Conservation (phyloP, 2,113 vertebrate species). For the Hiodon tergisus region DNA sequence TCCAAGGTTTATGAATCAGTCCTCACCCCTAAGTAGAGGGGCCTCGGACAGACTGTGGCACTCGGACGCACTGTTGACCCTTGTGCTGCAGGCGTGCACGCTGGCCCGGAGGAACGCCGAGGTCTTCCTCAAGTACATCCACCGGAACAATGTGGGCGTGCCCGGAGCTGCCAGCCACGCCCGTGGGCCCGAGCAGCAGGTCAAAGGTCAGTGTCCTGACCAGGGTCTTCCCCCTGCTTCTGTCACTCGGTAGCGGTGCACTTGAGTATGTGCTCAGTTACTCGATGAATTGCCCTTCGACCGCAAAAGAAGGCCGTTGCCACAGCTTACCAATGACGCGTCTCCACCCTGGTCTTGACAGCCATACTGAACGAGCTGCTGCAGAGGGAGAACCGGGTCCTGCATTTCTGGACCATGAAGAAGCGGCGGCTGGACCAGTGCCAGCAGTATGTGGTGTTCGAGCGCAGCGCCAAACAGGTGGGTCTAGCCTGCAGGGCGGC, state of each 20-base stretch:
- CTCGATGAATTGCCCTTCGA: too few relatives aligned
- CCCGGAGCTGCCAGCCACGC: constrained; percentile 87
- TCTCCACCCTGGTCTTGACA: constrained; percentile 36
- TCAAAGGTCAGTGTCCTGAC: constrained; percentile 80
- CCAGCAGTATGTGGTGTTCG: constrained; percentile 94
- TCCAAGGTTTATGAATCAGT: too few relatives aligned
- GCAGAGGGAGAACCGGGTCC: constrained; percentile 91
- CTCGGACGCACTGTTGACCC: constrained; percentile 15
- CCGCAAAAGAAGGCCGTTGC: too few relatives aligned
- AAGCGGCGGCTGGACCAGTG: constrained; percentile 92
- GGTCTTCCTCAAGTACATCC: constrained; percentile 98
- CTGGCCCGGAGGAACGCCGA: constrained; percentile 89
- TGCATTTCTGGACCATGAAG: constrained; percentile 97
- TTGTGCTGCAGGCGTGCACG: constrained; percentile 79
- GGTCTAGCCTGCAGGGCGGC: not conserved
- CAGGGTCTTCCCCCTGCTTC: too few relatives aligned
- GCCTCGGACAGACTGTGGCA: not conserved
- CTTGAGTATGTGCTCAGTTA: too few relatives aligned
- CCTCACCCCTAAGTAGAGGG: not conserved
- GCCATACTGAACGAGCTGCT: constrained; percentile 92
- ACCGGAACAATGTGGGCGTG: constrained; percentile 96
- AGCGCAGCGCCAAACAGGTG: constrained; percentile 95
- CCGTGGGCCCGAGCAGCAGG: constrained; percentile 88
- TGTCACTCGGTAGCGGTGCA: too few relatives aligned
- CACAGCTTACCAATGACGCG: not conserved